A percentile compares a stretch with the other conserved stretches of the same genome.
Conservation (phyloP, 2,797 vertebrate genomes). For the Scolopax bukidnonensis region DNA sequence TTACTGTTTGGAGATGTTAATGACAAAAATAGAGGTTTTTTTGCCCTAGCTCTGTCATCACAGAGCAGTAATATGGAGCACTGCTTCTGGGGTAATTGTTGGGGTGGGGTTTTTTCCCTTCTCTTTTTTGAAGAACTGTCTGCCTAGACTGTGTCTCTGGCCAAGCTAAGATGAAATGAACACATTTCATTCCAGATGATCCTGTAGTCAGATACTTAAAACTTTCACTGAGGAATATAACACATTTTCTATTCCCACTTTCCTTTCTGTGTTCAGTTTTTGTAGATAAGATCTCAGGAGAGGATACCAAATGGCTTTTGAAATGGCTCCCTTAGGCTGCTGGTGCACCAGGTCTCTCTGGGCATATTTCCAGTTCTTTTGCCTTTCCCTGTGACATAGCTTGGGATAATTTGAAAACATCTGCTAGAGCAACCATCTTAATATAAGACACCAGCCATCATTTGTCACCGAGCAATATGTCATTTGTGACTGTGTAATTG, state of each 20-base stretch:
- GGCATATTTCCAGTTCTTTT: conserved; percentile 62
- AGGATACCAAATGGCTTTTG: conserved; percentile 28
- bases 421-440: conserved; percentile 65
- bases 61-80: neutral
- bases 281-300: neutral
- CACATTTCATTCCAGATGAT: neutral
- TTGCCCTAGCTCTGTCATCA: neutral
- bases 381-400: conserved; percentile 54
- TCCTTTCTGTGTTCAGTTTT: neutral
- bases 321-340: conserved; percentile 40
- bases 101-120: fast-evolving
- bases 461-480: conserved; percentile 45
- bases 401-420: conserved; percentile 72
- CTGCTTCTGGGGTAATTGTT: neutral
- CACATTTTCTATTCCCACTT: neutral
- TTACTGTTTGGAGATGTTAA: neutral
- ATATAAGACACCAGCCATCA: conserved; percentile 26
- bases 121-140: neutral
- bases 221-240: neutral
- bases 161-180: neutral
- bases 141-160: neutral
- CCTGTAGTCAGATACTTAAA: neutral
- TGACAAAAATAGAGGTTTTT: neutral
- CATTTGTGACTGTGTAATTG: conserved; percentile 28
- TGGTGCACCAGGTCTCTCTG: conserved; percentile 58